Evolutionary conservation across 1,140 invertebrate genomes (phyloP), one percentile per base, ranked within the genome.

Genomic region (Penaeus vannamei): DNA sequence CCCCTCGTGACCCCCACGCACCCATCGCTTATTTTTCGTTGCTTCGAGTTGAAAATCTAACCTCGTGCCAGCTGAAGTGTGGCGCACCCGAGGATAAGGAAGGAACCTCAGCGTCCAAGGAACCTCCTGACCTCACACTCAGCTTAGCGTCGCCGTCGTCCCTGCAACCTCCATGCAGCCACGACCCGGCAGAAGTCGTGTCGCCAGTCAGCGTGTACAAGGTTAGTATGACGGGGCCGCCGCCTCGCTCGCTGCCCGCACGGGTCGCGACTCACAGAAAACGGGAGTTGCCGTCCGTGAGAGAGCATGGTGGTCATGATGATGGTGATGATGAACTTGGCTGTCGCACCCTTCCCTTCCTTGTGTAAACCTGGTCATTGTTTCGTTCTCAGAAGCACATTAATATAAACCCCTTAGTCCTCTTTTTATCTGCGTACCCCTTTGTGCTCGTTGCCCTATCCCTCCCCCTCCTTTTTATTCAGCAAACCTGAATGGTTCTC

Each of bases 181-280:
- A 86, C 72, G 83, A 80, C 29, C 89, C 89, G 2, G 62, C 64
- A 10, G 89, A 90, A 84, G 69, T 90, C 26, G 89, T 90, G 22
- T 90, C 89, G 26, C 89, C 89, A 36, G 69, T 90, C 89, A 90
- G 86, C 89, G 66, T 90, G 19, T 86, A 90, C 80, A 90, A 90
- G 89, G 89, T 90, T 76, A 90, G 89, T 90, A 59, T 77, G 29
- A 62, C 66, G 80, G 20, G 22, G n/a, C n/a, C 22, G 77, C 36
- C 64, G 12, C 46, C 60, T 61, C 29, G 76, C 22, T 32, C 42
- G 42, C 72, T 20, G 26, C 29, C 69, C 29, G 26, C 69, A 42
- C 72, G 23, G 42, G 14, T 80, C 20, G 32, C 53, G 53, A 53
- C 53, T 53, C 53, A 53, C 53, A 53, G 53, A 53, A 53, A 53